Evolutionary conservation across 2,888 invertebrate genomes (phyloP), one percentile per base, ranked within the genome.

Genomic region (Cantharis rufa): DNA sequence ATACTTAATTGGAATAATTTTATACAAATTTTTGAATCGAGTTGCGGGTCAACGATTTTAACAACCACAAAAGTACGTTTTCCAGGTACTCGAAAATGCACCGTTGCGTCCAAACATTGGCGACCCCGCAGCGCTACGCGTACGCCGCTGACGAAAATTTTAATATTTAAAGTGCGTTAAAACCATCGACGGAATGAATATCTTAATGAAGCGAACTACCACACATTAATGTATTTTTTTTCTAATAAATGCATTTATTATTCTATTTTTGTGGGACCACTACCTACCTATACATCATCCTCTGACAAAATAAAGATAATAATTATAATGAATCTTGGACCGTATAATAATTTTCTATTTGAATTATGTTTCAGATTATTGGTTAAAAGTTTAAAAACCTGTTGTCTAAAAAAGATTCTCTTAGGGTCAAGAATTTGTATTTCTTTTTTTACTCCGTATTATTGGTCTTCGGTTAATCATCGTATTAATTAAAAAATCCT

Each of bases 341-440:
- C 79, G 75, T 80, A 79, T 80, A 80, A 81, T 80, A 80, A 80
- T 80, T 81, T 80, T 79, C 77, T 81, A 81, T 81, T 81, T 81
- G 81, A 81, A 81, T 81, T 81, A 81, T 81, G 81, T 80, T 80
- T 81, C 73, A 74, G 80, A 80, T 78, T 78, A 80, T 81, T 80
- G 81, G 81, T 78, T 76, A 77, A 81, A 81, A 81, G 78, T 77
- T 78, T 73, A 71, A 78, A 75, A 75, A 75, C 75, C 75, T 75
- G 75, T 75, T 75, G 71, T 24, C 64, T 75, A 71, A 24, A 71
- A 74, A 70, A 15, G 61, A 66, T 72, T 72, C 66, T 72, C 66
- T 66, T 72, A 61, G 24, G 72, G 72, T 66, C 72, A 72, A 48
- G 72, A 72, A 72, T 72, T 72, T 64, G 62, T 70, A 21, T 70